A percentile compares a stretch with the other conserved stretches of the same genome.
phyloP scores from a whole-genome alignment of 2,113 vertebrate genomes.

The Lepus timidus region DNA sequence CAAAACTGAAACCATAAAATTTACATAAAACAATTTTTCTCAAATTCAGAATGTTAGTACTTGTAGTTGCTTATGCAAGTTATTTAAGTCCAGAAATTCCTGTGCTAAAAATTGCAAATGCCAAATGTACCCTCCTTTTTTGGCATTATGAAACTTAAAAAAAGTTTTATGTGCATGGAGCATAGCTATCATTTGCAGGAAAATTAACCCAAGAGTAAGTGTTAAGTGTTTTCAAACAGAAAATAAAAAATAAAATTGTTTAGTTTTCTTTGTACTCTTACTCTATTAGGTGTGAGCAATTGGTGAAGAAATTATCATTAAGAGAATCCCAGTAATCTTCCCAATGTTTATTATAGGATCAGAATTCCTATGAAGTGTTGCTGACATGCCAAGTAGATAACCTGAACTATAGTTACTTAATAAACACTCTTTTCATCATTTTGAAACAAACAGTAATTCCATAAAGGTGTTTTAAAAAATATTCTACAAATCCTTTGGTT shows the following conservation, averaged over 20 bases:
- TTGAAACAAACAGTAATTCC: constrained; percentile 8
- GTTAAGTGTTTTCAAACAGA: background rate
- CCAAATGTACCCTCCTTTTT: background rate
- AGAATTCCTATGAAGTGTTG: background rate
- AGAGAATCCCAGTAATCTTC: background rate
- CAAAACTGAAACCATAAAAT: background rate
- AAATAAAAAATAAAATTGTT: background rate
- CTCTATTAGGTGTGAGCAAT: background rate
- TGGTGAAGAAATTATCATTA: constrained; percentile 30
- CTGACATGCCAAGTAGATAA: background rate
- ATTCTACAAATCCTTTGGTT: background rate
- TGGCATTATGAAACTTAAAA: constrained; percentile 22
- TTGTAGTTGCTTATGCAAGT: constrained; percentile 20
- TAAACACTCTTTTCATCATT: background rate
- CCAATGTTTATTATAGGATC: background rate
- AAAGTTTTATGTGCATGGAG: background rate
- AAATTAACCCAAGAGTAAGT: constrained; percentile 29
- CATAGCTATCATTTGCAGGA: background rate
- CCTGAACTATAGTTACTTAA: constrained; percentile 30
- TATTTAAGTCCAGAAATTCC: background rate
- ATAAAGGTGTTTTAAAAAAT: constrained; percentile 17
- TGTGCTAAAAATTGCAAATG: background rate
- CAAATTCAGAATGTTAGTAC: background rate
- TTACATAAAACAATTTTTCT: background rate
- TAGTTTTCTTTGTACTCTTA: background rate